Evolutionary conservation across 92 coral and sea anemone species (phyloP).

Genomic region (Heteractis magnifica): DNA sequence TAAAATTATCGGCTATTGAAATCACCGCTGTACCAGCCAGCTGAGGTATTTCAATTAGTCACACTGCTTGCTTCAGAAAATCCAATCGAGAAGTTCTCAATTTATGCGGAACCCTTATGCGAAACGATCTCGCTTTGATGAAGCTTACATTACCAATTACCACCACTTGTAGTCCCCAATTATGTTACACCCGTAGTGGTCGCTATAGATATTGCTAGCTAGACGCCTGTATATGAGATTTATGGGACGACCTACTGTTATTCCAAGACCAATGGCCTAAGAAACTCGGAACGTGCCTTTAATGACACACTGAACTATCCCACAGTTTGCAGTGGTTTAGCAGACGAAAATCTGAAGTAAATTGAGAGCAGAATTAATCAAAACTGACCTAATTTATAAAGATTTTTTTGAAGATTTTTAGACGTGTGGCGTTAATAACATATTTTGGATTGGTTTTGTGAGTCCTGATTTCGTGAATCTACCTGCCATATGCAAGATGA

Average conservation of each 20-base stretch:
- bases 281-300: background rate
- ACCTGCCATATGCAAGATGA: background rate
- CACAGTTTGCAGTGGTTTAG: background rate
- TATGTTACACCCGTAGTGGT: too few relatives aligned
- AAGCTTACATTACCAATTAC: background rate
- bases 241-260: background rate
- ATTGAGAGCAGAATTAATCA: too few relatives aligned
- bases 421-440: background rate
- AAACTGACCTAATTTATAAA: too few relatives aligned
- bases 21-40: background rate
- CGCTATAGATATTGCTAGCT: slow-evolving; percentile 3
- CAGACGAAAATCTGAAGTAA: too few relatives aligned
- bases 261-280: background rate
- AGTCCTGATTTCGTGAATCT: background rate
- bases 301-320: background rate
- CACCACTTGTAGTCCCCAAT: background rate
- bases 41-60: too few relatives aligned
- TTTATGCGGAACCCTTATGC: too few relatives aligned
- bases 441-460: background rate
- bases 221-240: slow-evolving; percentile 6
- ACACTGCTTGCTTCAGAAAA: too few relatives aligned
- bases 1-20: too few relatives aligned
- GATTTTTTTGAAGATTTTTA: too few relatives aligned
- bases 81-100: too few relatives aligned
- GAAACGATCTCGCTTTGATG: background rate